Percentiles rank a stretch among this genome's conserved stretches.
Conservation (phyloP, 2,113 vertebrate species). For the Heterotis niloticus region DNA sequence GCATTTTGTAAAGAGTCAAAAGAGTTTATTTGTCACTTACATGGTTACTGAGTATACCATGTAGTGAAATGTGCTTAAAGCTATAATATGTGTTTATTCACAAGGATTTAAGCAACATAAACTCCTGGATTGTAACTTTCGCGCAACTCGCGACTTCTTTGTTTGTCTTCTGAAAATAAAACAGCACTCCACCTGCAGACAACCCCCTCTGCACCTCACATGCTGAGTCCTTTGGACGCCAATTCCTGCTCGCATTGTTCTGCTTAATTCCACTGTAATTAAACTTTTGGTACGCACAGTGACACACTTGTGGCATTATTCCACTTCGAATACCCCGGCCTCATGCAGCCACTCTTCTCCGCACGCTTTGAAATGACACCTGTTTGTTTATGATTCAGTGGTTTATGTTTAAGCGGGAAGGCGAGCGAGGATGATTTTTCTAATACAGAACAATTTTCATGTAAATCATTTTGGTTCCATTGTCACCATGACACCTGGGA, state of each 20-base stretch:
- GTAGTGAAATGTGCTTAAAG: too few relatives aligned
- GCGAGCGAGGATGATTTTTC: neutral
- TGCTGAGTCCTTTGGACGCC: neutral
- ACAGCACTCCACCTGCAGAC: neutral
- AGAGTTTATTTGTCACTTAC: too few relatives aligned
- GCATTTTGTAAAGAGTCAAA: too few relatives aligned
- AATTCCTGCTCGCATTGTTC: neutral
- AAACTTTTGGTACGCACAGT: neutral
- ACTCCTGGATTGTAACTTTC: too few relatives aligned
- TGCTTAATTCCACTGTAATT: conserved; percentile 10
- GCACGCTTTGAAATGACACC: conserved; percentile 8
- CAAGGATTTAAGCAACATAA: too few relatives aligned
- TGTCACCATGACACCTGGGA: neutral
- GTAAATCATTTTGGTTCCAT: conserved; percentile 8
- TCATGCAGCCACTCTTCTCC: neutral
- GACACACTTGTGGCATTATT: neutral
- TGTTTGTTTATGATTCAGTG: conserved; percentile 10
- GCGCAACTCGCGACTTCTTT: too few relatives aligned
- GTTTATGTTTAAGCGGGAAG: neutral
- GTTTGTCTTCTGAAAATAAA: too few relatives aligned
- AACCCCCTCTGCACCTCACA: neutral
- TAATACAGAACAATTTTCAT: conserved; percentile 5
- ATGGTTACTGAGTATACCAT: too few relatives aligned
- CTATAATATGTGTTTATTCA: too few relatives aligned
- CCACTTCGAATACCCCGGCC: neutral